Percentiles rank a stretch among this genome's conserved stretches.
phyloP scores from a whole-genome alignment of 2,113 vertebrate species.

The Channa argus region DNA sequence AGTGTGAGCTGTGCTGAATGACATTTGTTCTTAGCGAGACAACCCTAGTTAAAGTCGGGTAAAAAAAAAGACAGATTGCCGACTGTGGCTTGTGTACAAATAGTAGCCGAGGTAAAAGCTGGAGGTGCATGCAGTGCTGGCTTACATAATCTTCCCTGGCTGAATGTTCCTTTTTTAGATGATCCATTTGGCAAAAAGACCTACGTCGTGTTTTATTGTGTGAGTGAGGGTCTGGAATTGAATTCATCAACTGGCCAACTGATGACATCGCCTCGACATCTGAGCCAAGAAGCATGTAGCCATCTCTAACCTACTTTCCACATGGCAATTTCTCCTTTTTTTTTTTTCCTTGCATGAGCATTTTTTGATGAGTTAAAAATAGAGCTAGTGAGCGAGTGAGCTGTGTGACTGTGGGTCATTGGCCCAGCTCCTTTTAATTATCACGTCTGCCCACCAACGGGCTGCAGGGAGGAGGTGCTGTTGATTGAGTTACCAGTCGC shows the following conservation, averaged over 20 bases:
- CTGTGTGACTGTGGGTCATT: constrained; percentile 39
- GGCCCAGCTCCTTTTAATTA: constrained; percentile 53
- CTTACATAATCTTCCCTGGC: constrained; percentile 18
- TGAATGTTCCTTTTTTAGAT: background rate
- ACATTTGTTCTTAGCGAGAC: background rate
- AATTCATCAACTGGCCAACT: constrained; percentile 6
- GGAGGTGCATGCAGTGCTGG: background rate
- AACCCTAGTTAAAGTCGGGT: background rate
- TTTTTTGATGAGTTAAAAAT: constrained; percentile 67
- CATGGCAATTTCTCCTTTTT: background rate
- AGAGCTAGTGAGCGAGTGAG: constrained; percentile 21
- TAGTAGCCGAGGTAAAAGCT: background rate
- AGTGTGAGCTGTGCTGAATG: background rate
- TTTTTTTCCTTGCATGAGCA: constrained; percentile 42
- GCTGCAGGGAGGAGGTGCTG: constrained; percentile 28
- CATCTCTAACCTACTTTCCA: constrained; percentile 52
- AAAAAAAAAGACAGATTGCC: background rate
- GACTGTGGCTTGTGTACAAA: background rate
- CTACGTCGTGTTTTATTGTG: constrained; percentile 23
- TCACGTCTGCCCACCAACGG: constrained; percentile 4
- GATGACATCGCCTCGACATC: constrained; percentile 10
- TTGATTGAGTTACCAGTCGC: constrained; percentile 48
- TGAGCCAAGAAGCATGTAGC: constrained; percentile 12
- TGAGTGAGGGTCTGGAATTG: constrained; percentile 32
- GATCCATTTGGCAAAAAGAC: constrained; percentile 29